phyloP scores from a whole-genome alignment of 2,888 invertebrate species.

The Empis stercorea region DNA sequence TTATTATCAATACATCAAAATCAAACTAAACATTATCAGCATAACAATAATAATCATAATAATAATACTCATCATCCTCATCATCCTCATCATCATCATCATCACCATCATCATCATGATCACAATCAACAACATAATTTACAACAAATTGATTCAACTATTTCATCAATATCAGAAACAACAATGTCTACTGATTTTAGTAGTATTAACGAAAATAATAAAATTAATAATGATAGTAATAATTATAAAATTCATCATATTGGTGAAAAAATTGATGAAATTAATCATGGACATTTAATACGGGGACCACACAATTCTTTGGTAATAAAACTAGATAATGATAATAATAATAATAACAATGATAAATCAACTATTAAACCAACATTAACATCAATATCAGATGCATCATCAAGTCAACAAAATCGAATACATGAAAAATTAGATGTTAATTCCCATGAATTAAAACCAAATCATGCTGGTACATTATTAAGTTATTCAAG shows the following conservation, averaged over 20 bases:
- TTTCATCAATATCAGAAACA: slow-evolving; percentile 16
- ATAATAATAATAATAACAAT: neutral
- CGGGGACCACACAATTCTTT: slow-evolving; percentile 44
- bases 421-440: slow-evolving; percentile 37
- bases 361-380: neutral
- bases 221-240: slow-evolving; percentile 21
- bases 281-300: slow-evolving; percentile 32
- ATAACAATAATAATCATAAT: slow-evolving; percentile 11
- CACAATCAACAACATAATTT: slow-evolving; percentile 10
- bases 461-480: slow-evolving; percentile 47
- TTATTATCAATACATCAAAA: neutral
- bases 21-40: neutral
- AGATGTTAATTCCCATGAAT: slow-evolving; percentile 44
- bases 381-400: too few species aligned
- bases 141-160: slow-evolving; percentile 15
- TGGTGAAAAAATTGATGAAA: slow-evolving; percentile 28
- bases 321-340: slow-evolving; percentile 34
- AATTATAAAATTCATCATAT: slow-evolving; percentile 25
- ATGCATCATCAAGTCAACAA: neutral
- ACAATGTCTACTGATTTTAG: neutral
- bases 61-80: slow-evolving; percentile 14
- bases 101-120: slow-evolving; percentile 20
- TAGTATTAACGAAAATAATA: slow-evolving; percentile 2
- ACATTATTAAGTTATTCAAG: slow-evolving; percentile 43
- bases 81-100: slow-evolving; percentile 12